Evolutionary conservation across 1,140 invertebrate genomes (phyloP), one percentile per base, ranked within the genome.

Genomic region (Drosophila trapezifrons): DNA sequence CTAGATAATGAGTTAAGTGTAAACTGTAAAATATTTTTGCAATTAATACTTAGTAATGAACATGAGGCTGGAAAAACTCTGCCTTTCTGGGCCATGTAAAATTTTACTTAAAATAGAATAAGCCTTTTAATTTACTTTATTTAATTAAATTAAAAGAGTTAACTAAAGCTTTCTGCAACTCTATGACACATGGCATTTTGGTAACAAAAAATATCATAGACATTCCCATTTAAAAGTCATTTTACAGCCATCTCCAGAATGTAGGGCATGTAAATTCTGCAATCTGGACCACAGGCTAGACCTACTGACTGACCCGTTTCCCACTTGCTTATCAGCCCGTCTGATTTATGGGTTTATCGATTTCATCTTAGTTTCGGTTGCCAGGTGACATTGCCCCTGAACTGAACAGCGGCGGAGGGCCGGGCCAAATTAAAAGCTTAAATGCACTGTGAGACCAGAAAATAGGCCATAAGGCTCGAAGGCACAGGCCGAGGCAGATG

Each of bases 361-460:
- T 87, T 87, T 70, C 66, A 83, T 82, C 62, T 85, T 85, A 73
- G 72, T 77, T 80, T 76, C 18, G 37, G 73, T 72, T 78, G 57
- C 55, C 79, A 87, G 83, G 76, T 86, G 83, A 87, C 83, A 86
- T 87, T 86, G 78, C 71, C 83, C 79, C 40, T 80, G 77, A 85
- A 63, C 47, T 75, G 54, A 52, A 18, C 62, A 56, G 12, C 56
- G 52, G 52, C 12, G 20, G 42, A 45, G 29, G 17, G 9, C 32
- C 29, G 13, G 37, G 15, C 29, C 45, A 75, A 82, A 80, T 72
- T 69, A 78, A 76, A 65, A 58, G 69, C 78, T 78, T 81, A 86
- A 81, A 69, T 86, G 82, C 78, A 84, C 59, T 67, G 57, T 12
- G 57, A 38, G 54, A 42, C 57, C 57, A 66, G 40, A 67, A 69